A percentile compares a stretch with the other conserved stretches of the same genome.
phyloP scores from a whole-genome alignment of 2,797 vertebrate genomes.

The Potorous gilbertii region DNA sequence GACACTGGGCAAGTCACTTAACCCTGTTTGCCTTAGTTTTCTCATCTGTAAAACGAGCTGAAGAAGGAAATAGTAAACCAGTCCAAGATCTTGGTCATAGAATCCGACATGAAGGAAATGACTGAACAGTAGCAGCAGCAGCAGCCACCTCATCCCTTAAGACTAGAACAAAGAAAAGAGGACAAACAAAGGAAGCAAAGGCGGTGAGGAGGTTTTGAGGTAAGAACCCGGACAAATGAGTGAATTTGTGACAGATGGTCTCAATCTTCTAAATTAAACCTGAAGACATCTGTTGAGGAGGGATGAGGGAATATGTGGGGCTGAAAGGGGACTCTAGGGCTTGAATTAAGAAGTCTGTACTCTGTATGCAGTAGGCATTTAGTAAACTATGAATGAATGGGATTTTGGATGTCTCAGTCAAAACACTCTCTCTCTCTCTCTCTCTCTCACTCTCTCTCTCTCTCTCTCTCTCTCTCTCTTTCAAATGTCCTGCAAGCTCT shows the following conservation, averaged over 20 bases:
- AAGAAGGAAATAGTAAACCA: not conserved
- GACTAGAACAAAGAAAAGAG: not conserved
- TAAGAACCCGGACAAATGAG: not conserved
- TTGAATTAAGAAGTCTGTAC: not conserved
- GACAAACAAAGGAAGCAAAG: not conserved
- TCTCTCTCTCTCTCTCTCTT: not conserved
- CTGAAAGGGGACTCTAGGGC: accelerated
- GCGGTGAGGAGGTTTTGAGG: not conserved
- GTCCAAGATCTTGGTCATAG: not conserved
- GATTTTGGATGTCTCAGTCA: conserved; percentile 28
- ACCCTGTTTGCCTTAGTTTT: not conserved
- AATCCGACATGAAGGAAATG: not conserved
- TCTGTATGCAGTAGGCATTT: not conserved
- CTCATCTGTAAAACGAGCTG: not conserved
- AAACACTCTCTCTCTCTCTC: not conserved
- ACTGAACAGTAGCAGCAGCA: not conserved
- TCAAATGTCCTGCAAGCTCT: not conserved
- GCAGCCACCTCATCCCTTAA: not conserved
- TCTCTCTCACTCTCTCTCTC: not conserved
- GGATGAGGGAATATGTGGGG: not conserved
- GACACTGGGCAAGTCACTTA: not conserved
- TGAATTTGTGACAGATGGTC: not conserved
- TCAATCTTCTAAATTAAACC: not conserved
- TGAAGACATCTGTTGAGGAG: not conserved
- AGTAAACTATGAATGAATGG: not conserved